Conservation (phyloP, 2,888 invertebrate species). For the Nesidiocoris tenuis region DNA sequence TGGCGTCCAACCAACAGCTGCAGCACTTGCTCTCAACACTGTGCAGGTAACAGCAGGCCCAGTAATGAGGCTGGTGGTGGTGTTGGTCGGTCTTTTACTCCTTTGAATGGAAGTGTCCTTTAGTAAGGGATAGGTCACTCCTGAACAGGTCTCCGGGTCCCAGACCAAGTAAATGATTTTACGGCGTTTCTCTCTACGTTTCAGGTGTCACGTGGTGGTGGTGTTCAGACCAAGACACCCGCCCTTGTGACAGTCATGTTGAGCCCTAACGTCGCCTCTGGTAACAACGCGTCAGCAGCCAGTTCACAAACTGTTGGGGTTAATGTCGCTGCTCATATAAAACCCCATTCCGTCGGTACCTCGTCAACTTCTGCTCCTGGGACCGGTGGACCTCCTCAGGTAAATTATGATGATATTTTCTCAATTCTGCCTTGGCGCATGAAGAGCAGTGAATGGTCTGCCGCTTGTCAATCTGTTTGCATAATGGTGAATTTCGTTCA, state of each 20-base stretch:
- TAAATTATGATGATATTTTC: too few relatives aligned
- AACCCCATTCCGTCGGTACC: conserved; percentile 3
- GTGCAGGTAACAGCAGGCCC: too few relatives aligned
- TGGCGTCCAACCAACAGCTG: background rate
- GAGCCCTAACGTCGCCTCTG: conserved; percentile 23
- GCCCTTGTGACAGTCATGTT: conserved; percentile 37
- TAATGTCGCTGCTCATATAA: conserved; percentile 16
- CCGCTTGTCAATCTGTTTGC: too few relatives aligned
- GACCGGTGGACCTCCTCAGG: conserved; percentile 10
- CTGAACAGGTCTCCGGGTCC: too few relatives aligned
- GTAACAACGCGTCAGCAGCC: background rate
- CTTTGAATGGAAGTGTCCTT: too few relatives aligned
- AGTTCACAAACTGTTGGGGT: background rate
- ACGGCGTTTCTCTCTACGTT: too few relatives aligned
- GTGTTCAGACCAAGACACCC: background rate
- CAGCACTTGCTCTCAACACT: conserved; percentile 44
- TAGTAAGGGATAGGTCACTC: too few relatives aligned
- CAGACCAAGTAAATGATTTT: conserved; percentile 15
- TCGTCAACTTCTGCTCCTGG: background rate
- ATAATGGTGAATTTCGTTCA: too few relatives aligned
- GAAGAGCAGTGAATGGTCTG: too few relatives aligned
- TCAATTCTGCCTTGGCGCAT: too few relatives aligned
- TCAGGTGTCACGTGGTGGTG: background rate
- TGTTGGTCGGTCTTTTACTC: too few relatives aligned
- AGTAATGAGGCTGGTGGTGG: too few relatives aligned